These are phyloP conservation scores for Marmota monax DNA, from an alignment of 2,113 vertebrate species.

Conservation along the genomic window DNA sequence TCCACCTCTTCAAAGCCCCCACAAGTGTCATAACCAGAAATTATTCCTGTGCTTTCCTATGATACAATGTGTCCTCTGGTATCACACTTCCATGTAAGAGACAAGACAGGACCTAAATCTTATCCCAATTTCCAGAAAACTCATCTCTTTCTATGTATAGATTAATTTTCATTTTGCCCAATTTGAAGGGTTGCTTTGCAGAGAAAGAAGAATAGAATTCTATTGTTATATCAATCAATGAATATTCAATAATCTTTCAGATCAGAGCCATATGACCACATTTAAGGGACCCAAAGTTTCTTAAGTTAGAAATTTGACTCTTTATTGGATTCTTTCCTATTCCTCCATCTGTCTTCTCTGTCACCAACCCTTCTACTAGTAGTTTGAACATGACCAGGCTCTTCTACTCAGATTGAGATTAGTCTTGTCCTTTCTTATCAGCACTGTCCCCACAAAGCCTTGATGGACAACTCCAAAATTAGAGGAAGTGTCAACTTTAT, in stretches of 20 bases:
- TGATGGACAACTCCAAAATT: not conserved
- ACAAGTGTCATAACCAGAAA: not conserved
- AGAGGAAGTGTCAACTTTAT: not conserved
- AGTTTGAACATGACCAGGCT: not conserved
- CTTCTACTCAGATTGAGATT: not conserved
- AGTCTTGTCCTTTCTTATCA: not conserved
- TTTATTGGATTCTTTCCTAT: not conserved
- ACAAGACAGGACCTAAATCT: not conserved
- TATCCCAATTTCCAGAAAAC: not conserved
- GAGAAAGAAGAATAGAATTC: not conserved
- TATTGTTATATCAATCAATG: not conserved
- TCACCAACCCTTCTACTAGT: not conserved
- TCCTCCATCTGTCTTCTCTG: constrained; percentile 4
- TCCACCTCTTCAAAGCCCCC: not conserved
- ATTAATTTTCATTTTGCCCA: not conserved
- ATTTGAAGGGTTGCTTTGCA: not conserved
- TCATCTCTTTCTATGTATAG: not conserved
- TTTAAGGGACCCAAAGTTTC: not conserved
- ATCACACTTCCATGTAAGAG: not conserved
- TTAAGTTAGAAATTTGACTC: not conserved
- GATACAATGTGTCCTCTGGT: not conserved
- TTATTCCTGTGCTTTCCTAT: not conserved
- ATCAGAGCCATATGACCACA: not conserved
- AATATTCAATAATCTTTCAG: not conserved
- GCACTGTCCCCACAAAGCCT: not conserved